Evolutionary conservation across 1,140 invertebrate genomes (phyloP).

Genomic region (Drosophila insularis): DNA sequence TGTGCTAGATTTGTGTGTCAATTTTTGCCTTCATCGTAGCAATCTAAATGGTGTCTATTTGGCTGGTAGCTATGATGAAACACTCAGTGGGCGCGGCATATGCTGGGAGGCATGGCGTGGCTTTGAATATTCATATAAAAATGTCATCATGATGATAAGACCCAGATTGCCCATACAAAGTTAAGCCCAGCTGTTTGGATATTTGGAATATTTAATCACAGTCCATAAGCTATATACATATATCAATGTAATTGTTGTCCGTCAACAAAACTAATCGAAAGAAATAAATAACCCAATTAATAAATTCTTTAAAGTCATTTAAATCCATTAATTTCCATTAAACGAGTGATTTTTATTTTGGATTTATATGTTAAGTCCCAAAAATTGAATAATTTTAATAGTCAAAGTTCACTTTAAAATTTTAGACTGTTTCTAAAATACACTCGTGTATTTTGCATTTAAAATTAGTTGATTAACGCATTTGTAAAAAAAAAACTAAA

Average conservation of each 20-base stretch:
- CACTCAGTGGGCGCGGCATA: slow-evolving; percentile 59
- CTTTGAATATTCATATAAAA: slow-evolving; percentile 68
- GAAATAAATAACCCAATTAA: background rate
- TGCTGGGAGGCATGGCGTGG: slow-evolving; percentile 66
- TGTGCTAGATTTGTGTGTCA: background rate
- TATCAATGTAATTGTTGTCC: no score
- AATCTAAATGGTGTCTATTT: slow-evolving; percentile 69
- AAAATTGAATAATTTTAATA: no score
- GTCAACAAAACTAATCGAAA: background rate
- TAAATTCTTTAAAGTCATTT: no score
- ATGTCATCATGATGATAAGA: slow-evolving; percentile 62
- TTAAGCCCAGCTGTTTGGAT: background rate
- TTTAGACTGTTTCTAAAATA: background rate
- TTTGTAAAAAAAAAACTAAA: background rate
- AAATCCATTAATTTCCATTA: no score
- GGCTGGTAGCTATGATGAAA: slow-evolving; percentile 52
- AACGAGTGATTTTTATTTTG: no score
- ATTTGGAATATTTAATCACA: no score
- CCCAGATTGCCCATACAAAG: slow-evolving; percentile 44
- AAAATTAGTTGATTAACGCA: background rate
- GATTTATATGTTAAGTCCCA: no score
- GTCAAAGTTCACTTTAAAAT: no score
- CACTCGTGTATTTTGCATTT: background rate
- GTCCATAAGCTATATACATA: no score
- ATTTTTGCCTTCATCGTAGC: slow-evolving; percentile 11